phyloP scores from a whole-genome alignment of 2,113 vertebrate species.

The Pandion haliaetus region DNA sequence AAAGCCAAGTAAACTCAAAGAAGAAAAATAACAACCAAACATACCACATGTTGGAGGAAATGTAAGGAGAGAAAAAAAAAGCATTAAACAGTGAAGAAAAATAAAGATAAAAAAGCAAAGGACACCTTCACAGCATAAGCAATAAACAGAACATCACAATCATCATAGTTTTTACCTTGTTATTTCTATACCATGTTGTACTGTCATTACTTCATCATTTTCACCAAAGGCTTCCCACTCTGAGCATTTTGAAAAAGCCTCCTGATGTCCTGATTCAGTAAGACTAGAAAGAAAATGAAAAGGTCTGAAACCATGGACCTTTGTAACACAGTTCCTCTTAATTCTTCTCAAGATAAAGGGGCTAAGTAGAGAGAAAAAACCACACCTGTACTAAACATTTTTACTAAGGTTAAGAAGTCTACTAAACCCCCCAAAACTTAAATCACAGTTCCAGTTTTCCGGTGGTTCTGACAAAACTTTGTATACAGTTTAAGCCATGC shows the following conservation, averaged over 20 bases:
- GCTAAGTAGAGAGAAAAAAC: neutral
- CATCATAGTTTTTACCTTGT: neutral
- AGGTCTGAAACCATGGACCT: neutral
- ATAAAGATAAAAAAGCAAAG: neutral
- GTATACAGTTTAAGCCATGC: neutral
- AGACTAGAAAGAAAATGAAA: constrained; percentile 17
- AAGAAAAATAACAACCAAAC: neutral
- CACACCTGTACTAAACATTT: neutral
- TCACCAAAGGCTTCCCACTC: constrained; percentile 3
- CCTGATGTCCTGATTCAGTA: neutral
- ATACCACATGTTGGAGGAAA: rapidly evolving
- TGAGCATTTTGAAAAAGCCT: neutral
- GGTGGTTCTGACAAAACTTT: neutral
- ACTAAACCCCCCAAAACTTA: neutral
- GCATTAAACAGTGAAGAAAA: neutral
- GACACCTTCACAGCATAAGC: neutral
- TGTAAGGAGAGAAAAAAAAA: neutral
- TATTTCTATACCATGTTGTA: neutral
- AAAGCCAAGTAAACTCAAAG: neutral
- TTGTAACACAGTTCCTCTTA: neutral
- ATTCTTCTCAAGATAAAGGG: neutral
- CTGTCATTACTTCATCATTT: neutral
- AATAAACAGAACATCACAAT: neutral
- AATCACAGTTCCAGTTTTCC: neutral
- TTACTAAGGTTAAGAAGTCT: neutral